Evolutionary conservation across 2,797 vertebrate species (phyloP), one percentile per base, ranked within the genome.

Genomic region (Pagetopsis macropterus): DNA sequence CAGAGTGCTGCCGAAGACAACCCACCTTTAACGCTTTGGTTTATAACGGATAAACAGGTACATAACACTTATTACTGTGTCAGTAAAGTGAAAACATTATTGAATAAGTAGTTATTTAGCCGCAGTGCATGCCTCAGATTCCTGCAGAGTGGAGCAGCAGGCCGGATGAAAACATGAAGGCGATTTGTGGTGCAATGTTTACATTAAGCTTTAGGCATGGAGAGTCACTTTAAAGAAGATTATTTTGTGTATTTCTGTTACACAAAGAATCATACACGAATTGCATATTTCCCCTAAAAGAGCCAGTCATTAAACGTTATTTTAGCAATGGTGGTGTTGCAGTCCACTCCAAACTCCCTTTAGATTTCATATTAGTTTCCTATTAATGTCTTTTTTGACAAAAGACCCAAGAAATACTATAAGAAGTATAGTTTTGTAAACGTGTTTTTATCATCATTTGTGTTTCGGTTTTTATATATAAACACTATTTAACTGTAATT

Each of bases 1-100:
- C 64, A 79, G 55, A 11, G 57, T 76, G 59, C 58, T 4, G 12
- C 44, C 23, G 64, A 72, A 27, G 44, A 49, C 33, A 49, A 14
- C 33, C 27, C 74, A 16, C 9, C 44, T 31, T 0, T 44, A 21
- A 37, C 62, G 48, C 57, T 5, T 37, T 31, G 57, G 50, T 57
- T 57, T 44, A 4, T 52, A 21, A 8, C 7, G 19, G 17, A 3
- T 59, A 12, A 52, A 49, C 64, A 75, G 81, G 79, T 80, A 83
- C 19, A 33, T 11, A 40, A 1, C 37, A 31, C 15, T 5, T 14
- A 13, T 16, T 2, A 12, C 9, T 7, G 13, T 54, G 19, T 16
- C 21, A 14, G 0, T 1, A 0, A 1, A 1, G 43, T 12, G 1
- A 9, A 50, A 40, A 31, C 41, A 6, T 17, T 3, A 2, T 17